Conservation (phyloP, 2,113 vertebrate genomes). For the Corydoras maculifer region DNA sequence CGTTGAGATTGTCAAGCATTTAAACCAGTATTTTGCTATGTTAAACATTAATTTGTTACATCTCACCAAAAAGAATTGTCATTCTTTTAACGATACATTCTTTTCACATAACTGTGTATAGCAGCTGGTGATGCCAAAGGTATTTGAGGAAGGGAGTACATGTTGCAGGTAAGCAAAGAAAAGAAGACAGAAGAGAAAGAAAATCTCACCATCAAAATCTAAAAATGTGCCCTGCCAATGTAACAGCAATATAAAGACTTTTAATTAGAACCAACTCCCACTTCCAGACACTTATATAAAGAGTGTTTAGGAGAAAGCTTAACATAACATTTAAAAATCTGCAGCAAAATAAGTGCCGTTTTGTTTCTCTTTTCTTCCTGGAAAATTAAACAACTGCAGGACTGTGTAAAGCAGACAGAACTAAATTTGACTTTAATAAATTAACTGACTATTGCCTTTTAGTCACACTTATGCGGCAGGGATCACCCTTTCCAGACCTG, state of each 20-base stretch:
- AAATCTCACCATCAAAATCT: background rate
- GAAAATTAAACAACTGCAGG: background rate
- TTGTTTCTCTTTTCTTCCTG: background rate
- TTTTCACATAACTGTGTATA: too few species aligned
- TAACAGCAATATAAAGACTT: background rate
- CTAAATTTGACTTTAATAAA: constrained; percentile 2
- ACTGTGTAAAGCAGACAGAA: background rate
- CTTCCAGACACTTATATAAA: background rate
- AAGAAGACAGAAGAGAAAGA: background rate
- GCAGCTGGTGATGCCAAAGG: background rate
- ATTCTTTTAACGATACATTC: too few species aligned
- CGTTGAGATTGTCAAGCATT: too few species aligned
- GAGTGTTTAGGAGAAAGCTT: background rate
- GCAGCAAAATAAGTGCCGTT: background rate
- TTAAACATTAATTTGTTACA: background rate
- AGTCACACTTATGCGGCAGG: background rate
- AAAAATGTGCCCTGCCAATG: background rate
- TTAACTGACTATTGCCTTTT: background rate
- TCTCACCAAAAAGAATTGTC: background rate
- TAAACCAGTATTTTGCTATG: too few species aligned
- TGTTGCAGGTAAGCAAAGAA: background rate
- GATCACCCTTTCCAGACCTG: constrained; percentile 7
- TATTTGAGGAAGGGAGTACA: background rate
- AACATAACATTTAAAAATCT: background rate
- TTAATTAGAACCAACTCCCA: too few species aligned